A percentile compares a stretch with the other conserved stretches of the same genome.
Conservation (phyloP, 1,140 invertebrate species). For the Asobara japonica region DNA sequence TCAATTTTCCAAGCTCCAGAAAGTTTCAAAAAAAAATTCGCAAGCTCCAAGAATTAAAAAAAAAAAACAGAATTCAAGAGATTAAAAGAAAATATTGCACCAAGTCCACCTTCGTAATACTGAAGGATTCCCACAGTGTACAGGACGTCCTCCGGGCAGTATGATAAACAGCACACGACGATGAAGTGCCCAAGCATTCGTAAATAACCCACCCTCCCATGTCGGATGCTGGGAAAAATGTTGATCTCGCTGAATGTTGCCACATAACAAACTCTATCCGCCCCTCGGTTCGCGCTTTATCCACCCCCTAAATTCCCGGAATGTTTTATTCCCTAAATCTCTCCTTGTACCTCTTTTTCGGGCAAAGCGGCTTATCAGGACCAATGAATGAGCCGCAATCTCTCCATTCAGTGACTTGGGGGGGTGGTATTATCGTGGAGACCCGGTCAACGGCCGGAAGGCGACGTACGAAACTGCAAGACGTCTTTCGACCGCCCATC, state of each 20-base stretch:
- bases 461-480: slow-evolving; percentile 17
- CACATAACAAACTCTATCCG: slow-evolving; percentile 1
- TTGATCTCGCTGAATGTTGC: background rate
- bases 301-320: background rate
- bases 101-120: no score
- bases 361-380: slow-evolving; percentile 27
- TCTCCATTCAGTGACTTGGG: slow-evolving; percentile 13
- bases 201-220: background rate
- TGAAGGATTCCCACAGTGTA: no score
- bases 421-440: slow-evolving; percentile 25
- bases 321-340: background rate
- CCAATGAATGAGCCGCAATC: slow-evolving; percentile 28
- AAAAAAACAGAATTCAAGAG: no score
- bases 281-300: background rate
- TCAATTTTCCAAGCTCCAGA: no score
- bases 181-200: no score
- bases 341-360: slow-evolving; percentile 22
- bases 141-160: no score
- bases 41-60: no score
- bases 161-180: no score
- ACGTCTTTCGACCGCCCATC: background rate
- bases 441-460: slow-evolving; percentile 24
- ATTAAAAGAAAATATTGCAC: no score
- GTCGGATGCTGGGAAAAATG: background rate
- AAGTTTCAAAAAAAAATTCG: no score